phyloP scores from a whole-genome alignment of 2,888 invertebrate species.

The Neocrepidodera transversa region DNA sequence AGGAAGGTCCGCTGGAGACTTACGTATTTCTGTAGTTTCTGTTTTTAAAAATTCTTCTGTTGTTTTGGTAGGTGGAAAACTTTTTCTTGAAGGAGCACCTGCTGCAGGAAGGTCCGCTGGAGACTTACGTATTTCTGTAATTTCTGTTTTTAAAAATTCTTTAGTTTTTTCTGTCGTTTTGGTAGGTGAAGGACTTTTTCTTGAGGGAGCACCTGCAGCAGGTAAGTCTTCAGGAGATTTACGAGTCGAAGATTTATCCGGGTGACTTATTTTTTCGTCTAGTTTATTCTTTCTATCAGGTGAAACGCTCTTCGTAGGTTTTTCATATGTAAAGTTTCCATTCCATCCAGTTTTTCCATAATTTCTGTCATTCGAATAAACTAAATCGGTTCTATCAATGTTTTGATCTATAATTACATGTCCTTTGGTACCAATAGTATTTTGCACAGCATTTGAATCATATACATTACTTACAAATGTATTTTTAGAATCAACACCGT shows the following conservation, averaged over 20 bases:
- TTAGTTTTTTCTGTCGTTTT: no score
- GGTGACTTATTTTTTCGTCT: neutral
- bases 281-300: neutral
- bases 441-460: conserved; percentile 57
- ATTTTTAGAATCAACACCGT: conserved; percentile 49
- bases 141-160: no score
- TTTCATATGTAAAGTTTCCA: conserved; percentile 57
- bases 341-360: conserved; percentile 60
- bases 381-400: conserved; percentile 58
- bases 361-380: conserved; percentile 57
- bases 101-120: no score
- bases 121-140: no score
- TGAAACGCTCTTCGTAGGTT: conserved; percentile 19
- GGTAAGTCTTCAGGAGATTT: neutral
- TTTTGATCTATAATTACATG: conserved; percentile 62
- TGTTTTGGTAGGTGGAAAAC: no score
- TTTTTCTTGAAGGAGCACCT: no score
- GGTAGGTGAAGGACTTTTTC: no score
- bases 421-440: conserved; percentile 57
- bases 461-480: conserved; percentile 55
- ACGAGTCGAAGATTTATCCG: neutral
- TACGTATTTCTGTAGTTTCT: no score
- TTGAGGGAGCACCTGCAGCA: neutral
- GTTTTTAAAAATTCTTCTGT: no score
- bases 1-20: no score